Base-by-base conservation (phyloP, 2,888 invertebrate species). In the Pollenia amentaria region DNA sequence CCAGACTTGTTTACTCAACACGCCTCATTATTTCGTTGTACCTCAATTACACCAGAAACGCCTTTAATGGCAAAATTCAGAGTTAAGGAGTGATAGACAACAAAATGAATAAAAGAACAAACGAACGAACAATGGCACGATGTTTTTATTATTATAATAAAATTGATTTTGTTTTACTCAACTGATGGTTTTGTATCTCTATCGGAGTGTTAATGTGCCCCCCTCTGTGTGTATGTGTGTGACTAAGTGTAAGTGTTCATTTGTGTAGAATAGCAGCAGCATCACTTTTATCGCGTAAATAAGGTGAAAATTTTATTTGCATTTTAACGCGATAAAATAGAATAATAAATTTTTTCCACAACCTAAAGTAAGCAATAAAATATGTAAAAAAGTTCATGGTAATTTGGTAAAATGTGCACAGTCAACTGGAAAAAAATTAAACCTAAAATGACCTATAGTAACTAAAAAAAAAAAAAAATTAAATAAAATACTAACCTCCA, bases 231-330 rank as follows among this genome's bases (percentile, higher is more conserved):
- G 62, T 3, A 12, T 46, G 29, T 11, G 29, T 18, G 18, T 9
- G 2, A n/a, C n/a, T 70, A 10, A 14, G 48, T 42, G 51, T 29
- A 1, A 40, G 40, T 51, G 10, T 60, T 46, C 7, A 60, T 44
- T 51, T 16, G 12, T 51, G 18, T 0, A 9, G 18, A 57, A 62
- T 42, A 42, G 7, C 40, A 80, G n/a, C 76, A 80, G n/a, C 76
- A 73, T 73, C 67, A 69, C 75, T 62, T 78, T 80, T 82, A 75
- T 48, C 73, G 78, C 55, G 62, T 82, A 77, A 77, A 82, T 60
- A 78, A 81, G 67, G 62, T 82, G 73, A 69, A 76, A 77, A 81
- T 67, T 72, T 78, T n/a, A 85, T 85, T 82, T 78, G 72, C 77
- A 82, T 78, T 76, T 85, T 73, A 85, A 77, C 62, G 46, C 65